Evolutionary conservation across 2,113 vertebrate species (phyloP), one percentile per base, ranked within the genome.

Genomic region (Pedionomus torquatus): DNA sequence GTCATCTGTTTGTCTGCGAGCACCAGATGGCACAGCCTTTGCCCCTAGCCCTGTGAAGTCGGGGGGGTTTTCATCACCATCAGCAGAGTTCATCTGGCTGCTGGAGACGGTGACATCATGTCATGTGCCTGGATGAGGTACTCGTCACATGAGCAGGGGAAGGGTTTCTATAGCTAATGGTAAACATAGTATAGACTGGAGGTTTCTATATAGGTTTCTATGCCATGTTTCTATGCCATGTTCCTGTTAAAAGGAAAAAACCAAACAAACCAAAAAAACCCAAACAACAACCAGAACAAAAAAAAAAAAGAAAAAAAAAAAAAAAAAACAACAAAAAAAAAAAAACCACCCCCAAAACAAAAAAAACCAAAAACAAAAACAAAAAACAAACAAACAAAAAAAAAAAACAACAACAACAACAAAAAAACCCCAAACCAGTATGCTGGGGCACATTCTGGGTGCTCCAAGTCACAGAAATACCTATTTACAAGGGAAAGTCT

Each of bases 181-280:
- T 55, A 46, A 77, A n/a, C 1, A 0, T 4, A 10, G 7, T 7
- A 2, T 4, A 31, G 49, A 2, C 17, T 61, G 64, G 5, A 19
- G 17, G 41, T n/a, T n/a, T n/a, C n/a, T n/a, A n/a, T n/a, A n/a
- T n/a, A n/a, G n/a, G n/a, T 65, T 48, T 3, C 2, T 35, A 2
- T 46, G 30, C n/a, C 17, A 23, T 2, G 0, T 65, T 48, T 3
- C 2, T 35, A 2, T 46, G 30, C n/a, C 17, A 23, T 2, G 0
- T 52, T 52, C 11, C n/a, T 75, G 16, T 21, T 24, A 26, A 4
- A 51, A 61, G 11, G 7, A 18, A 7, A 24, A 37, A 13, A 24
- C 41, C 41, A 41, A 41, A n/a, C n/a, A n/a, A n/a, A 61, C 11
- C 8, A 18, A 7, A 24, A 37, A 13, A 24, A 25, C 7, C 41